Evolutionary conservation across 2,888 invertebrate genomes (phyloP), one percentile per base, ranked within the genome.

Genomic region (Invenusta paracnida): DNA sequence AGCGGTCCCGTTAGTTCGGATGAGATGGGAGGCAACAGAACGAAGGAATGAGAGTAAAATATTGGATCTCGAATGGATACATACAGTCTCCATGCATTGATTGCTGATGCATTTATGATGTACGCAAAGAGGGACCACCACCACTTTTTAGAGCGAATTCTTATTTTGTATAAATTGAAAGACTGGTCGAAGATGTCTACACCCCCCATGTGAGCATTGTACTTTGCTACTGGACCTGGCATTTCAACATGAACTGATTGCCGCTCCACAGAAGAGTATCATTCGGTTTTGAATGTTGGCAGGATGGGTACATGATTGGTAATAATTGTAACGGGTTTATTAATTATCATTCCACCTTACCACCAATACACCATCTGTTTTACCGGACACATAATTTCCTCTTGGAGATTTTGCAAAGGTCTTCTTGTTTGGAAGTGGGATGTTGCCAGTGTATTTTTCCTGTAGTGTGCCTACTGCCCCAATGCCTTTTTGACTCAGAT

Each of bases 321-420:
- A 1, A 82, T 23, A 29, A 11, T 29, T 11, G 82, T 82, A 29
- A 82, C 82, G 2, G 30, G 25, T 82, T 30, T n/a, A 5, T 27
- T 82, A 28, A 30, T 82, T 82, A 28, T 82, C 82, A 82, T 82
- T 82, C 82, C 82, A 82, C 23, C 82, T 29, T 23, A 82, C 82
- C 30, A 82, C 30, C 2, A 82, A 11, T 30, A 79, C 29, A 79
- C 29, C 79, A n/a, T 79, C 29, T 79, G 79, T 79, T n/a, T 79
- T 79, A 28, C 79, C 5, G n/a, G 79, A 79, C 23, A 79, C 23
- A 28, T 29, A 82, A 73, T 27, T 30, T 2, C 29, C 25, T 29
- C 82, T 82, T 29, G 2, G 17, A 30, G 82, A 11, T 82, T 82
- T 29, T 11, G 82, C 30, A 30, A 82, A 82, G 23, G 82, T 27